Evolutionary conservation across 2,888 invertebrate species (phyloP).

Genomic region (Tipula lateralis): DNA sequence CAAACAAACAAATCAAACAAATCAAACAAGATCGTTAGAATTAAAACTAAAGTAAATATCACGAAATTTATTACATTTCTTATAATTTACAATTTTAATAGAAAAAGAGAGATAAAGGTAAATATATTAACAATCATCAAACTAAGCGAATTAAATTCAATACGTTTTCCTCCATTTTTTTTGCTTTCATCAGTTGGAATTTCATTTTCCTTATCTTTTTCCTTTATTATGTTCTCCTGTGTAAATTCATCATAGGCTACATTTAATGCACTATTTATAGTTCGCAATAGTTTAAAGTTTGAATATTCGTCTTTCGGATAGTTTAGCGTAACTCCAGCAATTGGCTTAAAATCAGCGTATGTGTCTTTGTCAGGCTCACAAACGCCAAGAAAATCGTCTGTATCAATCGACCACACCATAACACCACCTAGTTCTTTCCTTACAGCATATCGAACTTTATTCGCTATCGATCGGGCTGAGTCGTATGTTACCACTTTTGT

Average conservation of each 20-base stretch:
- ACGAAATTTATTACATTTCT: background rate
- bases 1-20: too few species aligned
- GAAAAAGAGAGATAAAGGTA: background rate
- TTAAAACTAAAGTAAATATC: background rate
- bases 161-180: background rate
- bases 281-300: conserved; percentile 67
- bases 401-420: conserved; percentile 88
- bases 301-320: conserved; percentile 43
- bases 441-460: conserved; percentile 66
- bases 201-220: conserved; percentile 51
- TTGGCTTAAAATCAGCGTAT: conserved; percentile 50
- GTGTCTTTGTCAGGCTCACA: conserved; percentile 55
- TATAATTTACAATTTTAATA: background rate
- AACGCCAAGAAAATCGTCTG: conserved; percentile 75
- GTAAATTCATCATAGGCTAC: conserved; percentile 52
- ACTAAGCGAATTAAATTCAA: background rate
- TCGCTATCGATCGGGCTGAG: conserved; percentile 64
- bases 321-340: conserved; percentile 36
- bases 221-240: conserved; percentile 52
- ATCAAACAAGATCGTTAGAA: too few species aligned
- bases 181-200: conserved; percentile 36
- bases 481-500: conserved; percentile 69
- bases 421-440: conserved; percentile 66
- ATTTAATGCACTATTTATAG: conserved; percentile 63
- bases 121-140: background rate